phyloP scores from a whole-genome alignment of 2,888 invertebrate species.

The Steinernema carpocapsae region DNA sequence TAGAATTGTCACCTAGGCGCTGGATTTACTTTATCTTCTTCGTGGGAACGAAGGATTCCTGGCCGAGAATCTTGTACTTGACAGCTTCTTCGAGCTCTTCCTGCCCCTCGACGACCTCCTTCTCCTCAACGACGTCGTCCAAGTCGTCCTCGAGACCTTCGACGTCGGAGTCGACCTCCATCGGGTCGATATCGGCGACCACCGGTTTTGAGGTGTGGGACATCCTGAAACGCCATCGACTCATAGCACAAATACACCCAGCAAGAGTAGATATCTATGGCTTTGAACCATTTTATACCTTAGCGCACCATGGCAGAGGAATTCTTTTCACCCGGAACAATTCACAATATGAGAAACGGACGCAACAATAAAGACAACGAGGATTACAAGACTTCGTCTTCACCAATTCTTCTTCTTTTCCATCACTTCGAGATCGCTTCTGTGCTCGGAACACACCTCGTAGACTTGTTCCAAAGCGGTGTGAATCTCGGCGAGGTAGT shows the following conservation, averaged over 20 bases:
- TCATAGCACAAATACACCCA: too few relatives aligned
- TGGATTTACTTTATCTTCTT: slow-evolving; percentile 43
- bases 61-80: slow-evolving; percentile 50
- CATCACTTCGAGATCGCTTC: slow-evolving; percentile 22
- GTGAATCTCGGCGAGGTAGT: slow-evolving; percentile 17
- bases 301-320: not conserved
- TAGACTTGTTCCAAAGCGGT: slow-evolving; percentile 8
- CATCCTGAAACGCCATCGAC: too few relatives aligned
- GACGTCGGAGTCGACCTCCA: too few relatives aligned
- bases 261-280: too few relatives aligned
- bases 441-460: slow-evolving; percentile 6
- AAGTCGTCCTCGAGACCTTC: too few relatives aligned
- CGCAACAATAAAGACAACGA: not conserved
- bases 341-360: not conserved
- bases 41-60: slow-evolving; percentile 41
- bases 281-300: too few relatives aligned
- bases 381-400: not conserved
- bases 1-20: not conserved
- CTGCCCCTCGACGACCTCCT: not conserved
- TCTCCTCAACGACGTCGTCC: not conserved
- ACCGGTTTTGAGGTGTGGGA: too few relatives aligned
- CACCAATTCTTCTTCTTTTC: slow-evolving; percentile 21
- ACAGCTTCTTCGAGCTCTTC: not conserved
- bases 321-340: slow-evolving; percentile 1
- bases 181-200: too few relatives aligned